Evolutionary conservation across 2,888 invertebrate species (phyloP).

Genomic region (Eupithecia subumbrata): DNA sequence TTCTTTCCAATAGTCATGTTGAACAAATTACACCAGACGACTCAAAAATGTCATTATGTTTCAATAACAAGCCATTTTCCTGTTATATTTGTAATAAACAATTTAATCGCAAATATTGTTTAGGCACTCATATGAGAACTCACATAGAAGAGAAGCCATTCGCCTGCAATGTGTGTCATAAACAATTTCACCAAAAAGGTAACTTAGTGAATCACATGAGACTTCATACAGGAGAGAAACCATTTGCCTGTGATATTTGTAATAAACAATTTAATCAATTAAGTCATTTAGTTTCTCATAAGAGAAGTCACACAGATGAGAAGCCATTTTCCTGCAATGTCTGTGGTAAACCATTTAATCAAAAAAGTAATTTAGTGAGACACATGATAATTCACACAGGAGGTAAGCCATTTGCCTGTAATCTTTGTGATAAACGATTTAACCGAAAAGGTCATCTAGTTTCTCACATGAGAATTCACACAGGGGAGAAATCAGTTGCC

Average conservation of each 20-base stretch:
- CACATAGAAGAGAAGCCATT: conserved; percentile 1
- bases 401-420: neutral
- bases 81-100: conserved; percentile 1
- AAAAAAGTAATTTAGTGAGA: conserved; percentile 7
- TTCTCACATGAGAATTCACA: neutral
- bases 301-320: neutral
- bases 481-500: neutral
- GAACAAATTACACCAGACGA: neutral
- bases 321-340: conserved; percentile 2
- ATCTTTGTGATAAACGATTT: conserved; percentile 8
- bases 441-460: neutral
- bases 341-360: conserved; percentile 4
- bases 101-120: conserved; percentile 3
- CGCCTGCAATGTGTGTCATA: neutral
- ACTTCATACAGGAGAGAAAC: neutral
- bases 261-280: neutral
- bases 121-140: neutral
- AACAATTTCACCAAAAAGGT: neutral
- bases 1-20: neutral
- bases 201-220: neutral
- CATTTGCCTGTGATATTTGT: neutral
- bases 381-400: conserved; percentile 10
- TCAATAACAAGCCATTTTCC: neutral
- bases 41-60: neutral
- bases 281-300: neutral